phyloP scores from a whole-genome alignment of 2,797 vertebrate species.

The Muscicapa striata region DNA sequence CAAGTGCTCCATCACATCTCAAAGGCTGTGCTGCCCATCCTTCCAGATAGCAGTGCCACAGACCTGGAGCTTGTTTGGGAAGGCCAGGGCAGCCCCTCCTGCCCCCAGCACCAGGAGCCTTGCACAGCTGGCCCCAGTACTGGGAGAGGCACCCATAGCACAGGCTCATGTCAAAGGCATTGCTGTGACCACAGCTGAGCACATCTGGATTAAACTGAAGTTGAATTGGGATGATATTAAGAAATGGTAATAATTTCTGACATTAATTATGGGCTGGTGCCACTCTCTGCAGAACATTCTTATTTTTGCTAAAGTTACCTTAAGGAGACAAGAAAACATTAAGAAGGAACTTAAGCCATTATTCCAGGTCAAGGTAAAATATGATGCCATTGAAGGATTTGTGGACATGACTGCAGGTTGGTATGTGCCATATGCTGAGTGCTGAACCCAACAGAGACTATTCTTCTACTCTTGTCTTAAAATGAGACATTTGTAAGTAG shows the following conservation, averaged over 20 bases:
- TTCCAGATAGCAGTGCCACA: background rate
- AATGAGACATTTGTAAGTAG: background rate
- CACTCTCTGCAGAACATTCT: background rate
- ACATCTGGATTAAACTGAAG: background rate
- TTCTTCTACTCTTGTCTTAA: background rate
- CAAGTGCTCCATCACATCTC: rapidly evolving
- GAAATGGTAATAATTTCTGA: background rate
- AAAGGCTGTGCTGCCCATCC: background rate
- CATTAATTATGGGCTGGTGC: background rate
- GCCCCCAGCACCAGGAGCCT: background rate
- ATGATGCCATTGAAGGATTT: background rate
- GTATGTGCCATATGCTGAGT: background rate
- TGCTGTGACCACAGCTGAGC: background rate
- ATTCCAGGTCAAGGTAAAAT: background rate
- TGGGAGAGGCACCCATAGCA: background rate
- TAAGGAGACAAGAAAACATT: background rate
- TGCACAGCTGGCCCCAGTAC: background rate
- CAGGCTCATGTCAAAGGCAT: background rate
- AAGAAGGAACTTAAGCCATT: background rate
- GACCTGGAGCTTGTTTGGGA: rapidly evolving
- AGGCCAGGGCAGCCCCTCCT: background rate
- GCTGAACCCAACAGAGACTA: rapidly evolving
- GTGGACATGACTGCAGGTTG: background rate
- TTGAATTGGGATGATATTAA: background rate
- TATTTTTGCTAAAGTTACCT: background rate